Evolutionary conservation across 2,113 vertebrate genomes (phyloP).

Genomic region (Corynorhinus townsendii): DNA sequence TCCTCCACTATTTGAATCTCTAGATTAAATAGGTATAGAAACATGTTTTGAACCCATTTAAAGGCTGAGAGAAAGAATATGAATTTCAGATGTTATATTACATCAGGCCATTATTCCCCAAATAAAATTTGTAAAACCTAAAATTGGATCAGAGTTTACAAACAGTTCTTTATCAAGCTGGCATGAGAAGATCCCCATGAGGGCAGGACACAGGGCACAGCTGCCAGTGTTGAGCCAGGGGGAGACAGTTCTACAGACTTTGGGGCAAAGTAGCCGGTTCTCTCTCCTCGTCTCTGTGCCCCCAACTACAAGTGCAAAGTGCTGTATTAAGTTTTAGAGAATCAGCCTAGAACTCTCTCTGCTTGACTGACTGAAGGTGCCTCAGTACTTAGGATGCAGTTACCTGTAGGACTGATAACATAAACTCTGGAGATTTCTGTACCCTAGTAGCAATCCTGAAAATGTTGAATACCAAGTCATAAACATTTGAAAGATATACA

Average conservation of each 20-base stretch:
- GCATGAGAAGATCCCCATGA: neutral
- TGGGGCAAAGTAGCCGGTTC: neutral
- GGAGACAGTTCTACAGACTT: neutral
- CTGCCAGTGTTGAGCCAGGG: neutral
- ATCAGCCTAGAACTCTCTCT: neutral
- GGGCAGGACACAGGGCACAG: neutral
- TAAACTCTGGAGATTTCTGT: neutral
- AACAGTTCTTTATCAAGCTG: neutral
- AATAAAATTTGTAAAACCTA: neutral
- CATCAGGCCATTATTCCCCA: neutral
- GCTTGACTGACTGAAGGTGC: neutral
- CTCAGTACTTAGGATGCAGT: neutral
- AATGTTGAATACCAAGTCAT: neutral
- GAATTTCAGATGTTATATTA: neutral
- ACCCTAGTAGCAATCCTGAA: neutral
- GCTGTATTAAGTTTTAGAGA: neutral
- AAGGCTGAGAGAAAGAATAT: neutral
- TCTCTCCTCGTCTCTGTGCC: neutral
- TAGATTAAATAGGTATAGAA: neutral
- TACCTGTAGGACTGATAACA: neutral
- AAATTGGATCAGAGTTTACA: neutral
- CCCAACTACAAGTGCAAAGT: fast-evolving
- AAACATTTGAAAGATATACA: neutral
- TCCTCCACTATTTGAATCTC: neutral
- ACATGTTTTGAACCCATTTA: neutral